Evolutionary conservation across 53 echinoderm and acorn worm genomes (phyloP).

Genomic region (Echinometra lucunter): DNA sequence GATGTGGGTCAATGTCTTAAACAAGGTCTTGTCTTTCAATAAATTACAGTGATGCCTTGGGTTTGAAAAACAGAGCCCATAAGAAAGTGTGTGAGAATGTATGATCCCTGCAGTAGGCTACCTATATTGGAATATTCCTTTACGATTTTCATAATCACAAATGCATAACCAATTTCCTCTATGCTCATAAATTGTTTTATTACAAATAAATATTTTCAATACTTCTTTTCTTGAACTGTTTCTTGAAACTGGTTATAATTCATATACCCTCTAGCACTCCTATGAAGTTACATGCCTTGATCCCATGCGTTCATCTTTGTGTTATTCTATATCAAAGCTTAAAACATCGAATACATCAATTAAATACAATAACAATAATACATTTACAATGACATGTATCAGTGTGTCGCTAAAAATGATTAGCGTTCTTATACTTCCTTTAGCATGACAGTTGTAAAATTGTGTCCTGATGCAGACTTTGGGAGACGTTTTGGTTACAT

Average conservation of each 20-base stretch:
- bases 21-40: slow-evolving; percentile 23
- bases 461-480: background rate
- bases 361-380: background rate
- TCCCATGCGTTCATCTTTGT: background rate
- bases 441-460: background rate
- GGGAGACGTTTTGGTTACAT: background rate
- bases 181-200: background rate
- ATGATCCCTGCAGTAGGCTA: too few relatives aligned
- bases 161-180: background rate
- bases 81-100: background rate
- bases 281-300: background rate
- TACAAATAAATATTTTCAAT: too few relatives aligned
- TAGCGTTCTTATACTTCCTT: background rate
- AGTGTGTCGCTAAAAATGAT: background rate
- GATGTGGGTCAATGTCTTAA: slow-evolving; percentile 28
- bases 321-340: background rate
- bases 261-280: too few relatives aligned
- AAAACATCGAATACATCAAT: background rate
- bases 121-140: background rate
- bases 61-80: background rate
- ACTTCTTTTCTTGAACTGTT: too few relatives aligned
- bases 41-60: background rate
- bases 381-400: background rate
- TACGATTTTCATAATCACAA: background rate
- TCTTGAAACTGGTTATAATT: too few relatives aligned